These are phyloP conservation scores for Ctena decussata DNA, from an alignment of 2,888 invertebrate genomes.

Conservation along the genomic window DNA sequence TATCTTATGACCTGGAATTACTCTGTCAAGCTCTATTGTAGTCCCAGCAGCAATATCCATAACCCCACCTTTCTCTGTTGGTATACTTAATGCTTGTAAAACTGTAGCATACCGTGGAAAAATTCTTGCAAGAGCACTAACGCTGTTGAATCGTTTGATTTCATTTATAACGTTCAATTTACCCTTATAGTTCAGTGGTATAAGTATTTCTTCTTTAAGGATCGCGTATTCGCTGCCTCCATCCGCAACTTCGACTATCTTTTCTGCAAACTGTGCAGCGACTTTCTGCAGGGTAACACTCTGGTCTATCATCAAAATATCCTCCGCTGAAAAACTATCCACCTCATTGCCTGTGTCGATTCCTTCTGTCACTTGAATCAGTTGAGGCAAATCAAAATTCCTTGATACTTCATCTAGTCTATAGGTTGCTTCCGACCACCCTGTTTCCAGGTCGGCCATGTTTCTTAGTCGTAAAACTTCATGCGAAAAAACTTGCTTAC, in stretches of 20 bases:
- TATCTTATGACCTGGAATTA: background rate
- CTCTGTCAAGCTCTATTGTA: background rate
- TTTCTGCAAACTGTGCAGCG: background rate
- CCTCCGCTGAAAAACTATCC: slow-evolving; percentile 1
- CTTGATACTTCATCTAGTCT: background rate
- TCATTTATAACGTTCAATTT: slow-evolving; percentile 13
- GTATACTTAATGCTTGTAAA: background rate
- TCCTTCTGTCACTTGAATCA: background rate
- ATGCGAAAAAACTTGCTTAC: no score
- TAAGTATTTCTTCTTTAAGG: slow-evolving; percentile 12
- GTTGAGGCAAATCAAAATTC: background rate
- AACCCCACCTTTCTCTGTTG: background rate
- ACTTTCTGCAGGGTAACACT: background rate
- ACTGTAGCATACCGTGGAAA: slow-evolving; percentile 18
- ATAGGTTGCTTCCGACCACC: background rate
- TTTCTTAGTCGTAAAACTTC: no score
- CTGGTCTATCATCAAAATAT: background rate
- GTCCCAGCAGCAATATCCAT: background rate
- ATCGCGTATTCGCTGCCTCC: background rate
- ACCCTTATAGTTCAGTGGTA: slow-evolving; percentile 20
- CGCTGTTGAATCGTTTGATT: background rate
- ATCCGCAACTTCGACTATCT: background rate
- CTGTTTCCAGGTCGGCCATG: background rate
- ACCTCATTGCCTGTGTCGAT: background rate
- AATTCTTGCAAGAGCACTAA: background rate